Base-by-base conservation (phyloP, 2,797 vertebrate genomes). In the Takifugu ocellatus region DNA sequence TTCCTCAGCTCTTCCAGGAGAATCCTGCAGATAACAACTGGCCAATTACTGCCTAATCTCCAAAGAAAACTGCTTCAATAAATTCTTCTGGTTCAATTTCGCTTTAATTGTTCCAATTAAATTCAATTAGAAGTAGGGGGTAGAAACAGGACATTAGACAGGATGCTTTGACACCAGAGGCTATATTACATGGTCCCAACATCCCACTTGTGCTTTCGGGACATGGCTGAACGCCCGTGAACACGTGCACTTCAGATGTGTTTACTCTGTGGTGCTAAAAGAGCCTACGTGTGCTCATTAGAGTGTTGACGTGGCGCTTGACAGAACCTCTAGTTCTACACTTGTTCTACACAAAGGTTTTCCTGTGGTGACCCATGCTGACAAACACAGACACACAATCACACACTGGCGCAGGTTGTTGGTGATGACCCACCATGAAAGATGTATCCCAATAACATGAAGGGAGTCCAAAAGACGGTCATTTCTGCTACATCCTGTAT, bases 71-170 rank as follows among this genome's bases (percentile, higher is more conserved):
- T 66, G 78, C 72, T 81, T 88, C 82, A 84, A 87, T 90, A 87
- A 66, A 78, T 83, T 82, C 74, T 79, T 78, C 81, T 75, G 77
- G 68, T 85, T 70, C 79, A 84, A 77, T 85, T 84, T 81, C 68
- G 70, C 75, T 87, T 82, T 84, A 89, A 89, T 90, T 82, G 80
- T 82, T 58, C 78, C 77, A 88, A 87, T 90, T 88, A 88, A 67
- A 89, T 84, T 77, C 80, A 77, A 78, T 90, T 89, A 87, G 70
- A 80, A 68, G 27, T 45, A 15, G 74, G 71, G 60, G 63, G 74
- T 78, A 54, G 49, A 63, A 68, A 67, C 27, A 63, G 68, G 75
- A 64, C 33, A 48, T 58, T 59, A 59, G 59, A 73, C 66, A 54
- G 42, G 60, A 78, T 51, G 65, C 56, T 70, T 27, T 29, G 53